A percentile compares a stretch with the other conserved stretches of the same genome.
Conservation (phyloP, 2,888 invertebrate genomes). For the Drosophila mettleri region DNA sequence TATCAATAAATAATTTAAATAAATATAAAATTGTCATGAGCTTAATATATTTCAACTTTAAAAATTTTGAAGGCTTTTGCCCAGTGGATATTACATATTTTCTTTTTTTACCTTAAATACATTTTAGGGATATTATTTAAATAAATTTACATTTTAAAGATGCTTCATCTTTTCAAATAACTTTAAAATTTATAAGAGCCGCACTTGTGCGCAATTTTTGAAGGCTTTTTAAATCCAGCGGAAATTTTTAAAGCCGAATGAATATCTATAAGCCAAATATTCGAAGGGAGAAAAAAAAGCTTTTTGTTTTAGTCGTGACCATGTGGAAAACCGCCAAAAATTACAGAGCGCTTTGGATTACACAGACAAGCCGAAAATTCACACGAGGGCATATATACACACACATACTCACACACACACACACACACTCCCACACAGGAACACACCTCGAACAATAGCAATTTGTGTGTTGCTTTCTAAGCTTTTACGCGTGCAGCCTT, state of each 20-base stretch:
- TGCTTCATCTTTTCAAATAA: too few relatives aligned
- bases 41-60: too few relatives aligned
- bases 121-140: too few relatives aligned
- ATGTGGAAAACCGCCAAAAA: conserved; percentile 54
- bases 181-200: too few relatives aligned
- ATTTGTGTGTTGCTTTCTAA: conserved; percentile 61
- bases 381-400: too few relatives aligned
- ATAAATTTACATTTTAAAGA: too few relatives aligned
- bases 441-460: conserved; percentile 27
- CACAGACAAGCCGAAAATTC: conserved; percentile 31
- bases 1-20: too few relatives aligned
- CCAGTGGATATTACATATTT: too few relatives aligned
- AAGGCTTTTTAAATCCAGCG: not conserved
- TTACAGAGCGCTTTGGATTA: conserved; percentile 71
- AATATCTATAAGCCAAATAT: not conserved
- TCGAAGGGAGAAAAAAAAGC: not conserved
- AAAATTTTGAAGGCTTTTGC: too few relatives aligned
- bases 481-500: conserved; percentile 46
- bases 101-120: too few relatives aligned
- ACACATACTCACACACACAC: not conserved
- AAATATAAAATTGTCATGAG: too few relatives aligned
- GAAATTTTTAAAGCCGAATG: not conserved
- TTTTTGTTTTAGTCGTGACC: conserved; percentile 33
- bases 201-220: not conserved
- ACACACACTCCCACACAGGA: conserved; percentile 1